These are phyloP conservation scores for Aplocera efformata DNA, from an alignment of 2,888 invertebrate species.

Conservation along the genomic window DNA sequence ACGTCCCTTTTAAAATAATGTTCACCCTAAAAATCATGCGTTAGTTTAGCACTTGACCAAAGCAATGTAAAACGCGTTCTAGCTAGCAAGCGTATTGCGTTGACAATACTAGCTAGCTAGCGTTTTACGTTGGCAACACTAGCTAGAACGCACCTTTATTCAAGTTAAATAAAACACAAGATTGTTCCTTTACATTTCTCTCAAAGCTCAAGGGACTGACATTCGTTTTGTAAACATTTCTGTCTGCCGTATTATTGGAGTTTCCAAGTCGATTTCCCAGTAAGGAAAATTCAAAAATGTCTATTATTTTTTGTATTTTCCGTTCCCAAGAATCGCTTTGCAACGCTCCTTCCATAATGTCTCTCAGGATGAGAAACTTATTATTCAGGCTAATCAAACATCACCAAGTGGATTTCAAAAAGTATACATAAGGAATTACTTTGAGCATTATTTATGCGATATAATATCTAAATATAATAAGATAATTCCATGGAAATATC, in stretches of 20 bases:
- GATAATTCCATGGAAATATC: too few species aligned
- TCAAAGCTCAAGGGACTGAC: slow-evolving; percentile 30
- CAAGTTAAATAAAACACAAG: slow-evolving; percentile 25
- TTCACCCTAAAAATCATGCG: too few species aligned
- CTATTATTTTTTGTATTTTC: slow-evolving; percentile 29
- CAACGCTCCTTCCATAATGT: slow-evolving; percentile 8
- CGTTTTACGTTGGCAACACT: too few species aligned
- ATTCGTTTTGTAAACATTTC: slow-evolving; percentile 37
- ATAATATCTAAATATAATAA: too few species aligned
- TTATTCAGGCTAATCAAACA: background rate
- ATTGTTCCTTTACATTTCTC: slow-evolving; percentile 29
- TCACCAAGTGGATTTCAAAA: too few species aligned
- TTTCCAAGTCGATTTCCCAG: slow-evolving; percentile 34
- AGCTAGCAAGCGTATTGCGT: too few species aligned
- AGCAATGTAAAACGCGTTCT: too few species aligned
- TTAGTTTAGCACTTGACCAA: too few species aligned
- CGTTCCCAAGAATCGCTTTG: slow-evolving; percentile 20
- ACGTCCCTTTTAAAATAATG: too few species aligned
- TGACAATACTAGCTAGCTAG: too few species aligned
- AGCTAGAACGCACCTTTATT: slow-evolving; percentile 16
- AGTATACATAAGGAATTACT: too few species aligned
- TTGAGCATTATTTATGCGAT: too few species aligned
- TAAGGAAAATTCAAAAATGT: slow-evolving; percentile 30
- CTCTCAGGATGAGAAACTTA: slow-evolving; percentile 1
- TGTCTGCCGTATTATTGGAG: slow-evolving; percentile 35